Evolutionary conservation across 2,888 invertebrate genomes (phyloP), one percentile per base, ranked within the genome.

Genomic region (Stegana nigrithorax): DNA sequence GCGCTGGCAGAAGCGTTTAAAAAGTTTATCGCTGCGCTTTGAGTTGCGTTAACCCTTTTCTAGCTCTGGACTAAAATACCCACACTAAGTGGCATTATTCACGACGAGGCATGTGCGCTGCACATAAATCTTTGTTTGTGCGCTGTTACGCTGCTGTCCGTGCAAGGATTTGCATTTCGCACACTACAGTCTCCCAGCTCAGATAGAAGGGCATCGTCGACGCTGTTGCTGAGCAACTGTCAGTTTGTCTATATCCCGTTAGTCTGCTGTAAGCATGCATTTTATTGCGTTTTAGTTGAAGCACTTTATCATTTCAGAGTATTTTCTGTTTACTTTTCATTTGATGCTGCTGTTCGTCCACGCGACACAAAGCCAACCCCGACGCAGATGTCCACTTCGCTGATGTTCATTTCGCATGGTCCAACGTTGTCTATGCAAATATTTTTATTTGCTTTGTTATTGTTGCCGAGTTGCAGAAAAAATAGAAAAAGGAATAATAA

Each of bases 181-280:
- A 45, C 45, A 45, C 45, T 45, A 45, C 45, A 12, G 4, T 23
- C n/a, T n/a, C n/a, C n/a, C n/a, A 36, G 36, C 36, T n/a, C 29
- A 51, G 7, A 51, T 10, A 45, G 19, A 23, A 23, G n/a, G 23
- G 45, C 21, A 45, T 23, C n/a, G n/a, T 21, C 45, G 23, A 12
- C 12, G 19, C 23, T 19, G 12, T 23, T 45, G 12, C 23, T 45
- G 19, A 23, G 10, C 23, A 21, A n/a, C n/a, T n/a, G n/a, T n/a
- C n/a, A n/a, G n/a, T n/a, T n/a, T n/a, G n/a, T n/a, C n/a, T n/a
- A n/a, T n/a, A n/a, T n/a, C n/a, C n/a, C n/a, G n/a, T n/a, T n/a
- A n/a, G n/a, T n/a, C n/a, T n/a, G n/a, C n/a, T n/a, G n/a, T 69
- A 73, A 75, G 76, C 80, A 71, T 76, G 80, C 80, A 75, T 75